These are phyloP conservation scores for Sycophila texana DNA, from an alignment of 2,888 invertebrate species.

Conservation along the genomic window DNA sequence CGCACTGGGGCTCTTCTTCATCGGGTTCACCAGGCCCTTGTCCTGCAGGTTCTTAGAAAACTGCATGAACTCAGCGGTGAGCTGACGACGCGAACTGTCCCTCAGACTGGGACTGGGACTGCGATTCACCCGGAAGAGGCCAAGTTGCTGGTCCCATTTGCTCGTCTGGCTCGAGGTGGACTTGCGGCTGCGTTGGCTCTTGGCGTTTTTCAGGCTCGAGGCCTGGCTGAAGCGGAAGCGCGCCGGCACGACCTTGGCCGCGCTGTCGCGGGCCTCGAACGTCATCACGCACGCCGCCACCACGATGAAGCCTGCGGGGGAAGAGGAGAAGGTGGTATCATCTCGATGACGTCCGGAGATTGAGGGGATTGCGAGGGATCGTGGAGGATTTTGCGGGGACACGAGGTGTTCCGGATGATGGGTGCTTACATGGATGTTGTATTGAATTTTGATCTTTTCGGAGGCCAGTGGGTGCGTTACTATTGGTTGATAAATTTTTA, in stretches of 20 bases:
- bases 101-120: constrained; percentile 77
- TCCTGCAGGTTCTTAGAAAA: constrained; percentile 71
- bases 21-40: constrained; percentile 67
- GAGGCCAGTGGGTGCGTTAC: too few relatives aligned
- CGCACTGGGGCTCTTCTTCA: constrained; percentile 80
- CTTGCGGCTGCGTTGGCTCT: constrained; percentile 73
- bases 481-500: too few relatives aligned
- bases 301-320: constrained; percentile 88
- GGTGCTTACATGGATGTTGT: too few relatives aligned
- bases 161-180: constrained; percentile 77
- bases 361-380: too few relatives aligned
- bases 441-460: too few relatives aligned
- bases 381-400: too few relatives aligned
- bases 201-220: constrained; percentile 61
- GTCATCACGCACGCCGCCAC: constrained; percentile 99
- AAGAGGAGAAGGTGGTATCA: too few relatives aligned
- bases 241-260: constrained; percentile 93
- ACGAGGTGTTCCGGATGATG: too few relatives aligned
- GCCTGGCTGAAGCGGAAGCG: constrained; percentile 75
- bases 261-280: constrained; percentile 97
- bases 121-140: constrained; percentile 78
- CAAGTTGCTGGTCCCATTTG: constrained; percentile 82
- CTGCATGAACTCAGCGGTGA: constrained; percentile 72
- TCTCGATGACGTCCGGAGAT: too few relatives aligned
- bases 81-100: constrained; percentile 67